These are phyloP conservation scores for Yponomeuta evonymella DNA, from an alignment of 2,888 invertebrate genomes.

Conservation along the genomic window DNA sequence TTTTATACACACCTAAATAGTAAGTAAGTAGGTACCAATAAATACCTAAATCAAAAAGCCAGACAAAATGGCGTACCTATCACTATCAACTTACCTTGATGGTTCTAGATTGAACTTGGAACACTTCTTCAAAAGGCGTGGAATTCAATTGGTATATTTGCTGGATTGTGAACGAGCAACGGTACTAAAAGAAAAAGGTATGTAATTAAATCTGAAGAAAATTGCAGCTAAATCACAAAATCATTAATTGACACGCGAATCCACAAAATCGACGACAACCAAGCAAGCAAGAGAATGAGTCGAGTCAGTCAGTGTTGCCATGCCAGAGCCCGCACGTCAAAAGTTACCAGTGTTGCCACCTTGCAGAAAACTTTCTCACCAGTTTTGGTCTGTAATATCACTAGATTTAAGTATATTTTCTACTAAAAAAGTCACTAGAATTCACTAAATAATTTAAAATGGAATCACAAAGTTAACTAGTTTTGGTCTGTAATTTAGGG, in stretches of 20 bases:
- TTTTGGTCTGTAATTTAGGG: too few relatives aligned
- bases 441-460: too few relatives aligned
- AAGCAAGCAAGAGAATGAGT: too few relatives aligned
- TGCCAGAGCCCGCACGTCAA: too few relatives aligned
- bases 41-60: neutral
- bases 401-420: too few relatives aligned
- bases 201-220: neutral
- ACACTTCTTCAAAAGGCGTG: neutral
- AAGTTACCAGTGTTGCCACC: too few relatives aligned
- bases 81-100: conserved; percentile 6
- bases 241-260: neutral
- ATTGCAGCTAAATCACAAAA: neutral
- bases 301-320: too few relatives aligned
- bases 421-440: too few relatives aligned
- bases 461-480: too few relatives aligned
- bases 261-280: too few relatives aligned
- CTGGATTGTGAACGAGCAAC: neutral
- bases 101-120: neutral
- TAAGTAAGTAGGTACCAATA: neutral
- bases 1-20: neutral
- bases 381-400: too few relatives aligned
- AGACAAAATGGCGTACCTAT: conserved; percentile 24
- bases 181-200: neutral
- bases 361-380: too few relatives aligned
- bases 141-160: neutral